Evolutionary conservation across 2,113 vertebrate species (phyloP).

Genomic region (Anguilla rostrata): DNA sequence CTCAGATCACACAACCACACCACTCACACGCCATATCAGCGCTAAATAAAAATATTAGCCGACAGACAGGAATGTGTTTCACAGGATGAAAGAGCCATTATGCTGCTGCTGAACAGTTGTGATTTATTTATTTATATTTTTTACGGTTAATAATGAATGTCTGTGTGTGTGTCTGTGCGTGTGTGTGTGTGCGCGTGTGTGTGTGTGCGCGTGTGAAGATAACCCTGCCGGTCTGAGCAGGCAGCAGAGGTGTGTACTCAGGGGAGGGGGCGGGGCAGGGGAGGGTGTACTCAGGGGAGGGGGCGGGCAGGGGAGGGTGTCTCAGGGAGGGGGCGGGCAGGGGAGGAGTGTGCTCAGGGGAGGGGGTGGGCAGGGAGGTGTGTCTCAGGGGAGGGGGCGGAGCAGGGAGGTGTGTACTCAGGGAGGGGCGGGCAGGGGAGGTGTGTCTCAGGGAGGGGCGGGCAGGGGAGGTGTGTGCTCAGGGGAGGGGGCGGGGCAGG

Average conservation of each 20-base stretch:
- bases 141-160: not conserved
- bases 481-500: constrained; percentile 61
- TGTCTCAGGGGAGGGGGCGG: constrained; percentile 57
- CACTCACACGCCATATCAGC: not conserved
- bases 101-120: not conserved
- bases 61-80: not conserved
- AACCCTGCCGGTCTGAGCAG: not conserved
- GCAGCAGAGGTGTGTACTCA: no score
- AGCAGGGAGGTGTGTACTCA: no score
- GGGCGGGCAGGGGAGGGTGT: constrained; percentile 12
- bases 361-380: constrained; percentile 37
- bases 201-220: no score
- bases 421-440: constrained; percentile 29
- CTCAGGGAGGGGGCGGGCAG: constrained; percentile 54
- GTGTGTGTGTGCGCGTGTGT: no score
- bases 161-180: not conserved
- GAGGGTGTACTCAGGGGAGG: no score
- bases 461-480: constrained; percentile 55
- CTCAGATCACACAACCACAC: not conserved
- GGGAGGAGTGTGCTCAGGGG: no score
- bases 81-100: not conserved
- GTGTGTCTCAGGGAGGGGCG: constrained; percentile 46
- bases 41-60: not conserved
- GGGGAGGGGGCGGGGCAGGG: no score
- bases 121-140: not conserved